Conservation (phyloP, 2,113 vertebrate genomes). For the Sander vitreus region DNA sequence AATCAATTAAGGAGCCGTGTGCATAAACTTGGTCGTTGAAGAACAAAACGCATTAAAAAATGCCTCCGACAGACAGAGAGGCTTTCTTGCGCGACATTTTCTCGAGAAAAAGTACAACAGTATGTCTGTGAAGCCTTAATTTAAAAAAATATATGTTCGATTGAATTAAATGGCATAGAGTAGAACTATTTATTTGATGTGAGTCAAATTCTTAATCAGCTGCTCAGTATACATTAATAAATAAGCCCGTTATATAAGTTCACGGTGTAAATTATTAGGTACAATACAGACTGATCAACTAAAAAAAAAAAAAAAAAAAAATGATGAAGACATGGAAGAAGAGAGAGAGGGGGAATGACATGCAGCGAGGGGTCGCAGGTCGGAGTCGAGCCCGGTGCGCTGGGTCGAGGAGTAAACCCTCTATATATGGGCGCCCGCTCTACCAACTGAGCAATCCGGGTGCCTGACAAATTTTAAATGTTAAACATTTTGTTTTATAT, state of each 20-base stretch:
- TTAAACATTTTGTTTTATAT: not conserved
- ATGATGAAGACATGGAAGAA: no score
- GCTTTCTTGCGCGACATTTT: no score
- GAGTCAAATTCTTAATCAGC: not conserved
- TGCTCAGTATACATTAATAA: not conserved
- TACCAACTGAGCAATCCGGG: no score
- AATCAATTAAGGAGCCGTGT: constrained; percentile 41
- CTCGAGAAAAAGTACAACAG: not conserved
- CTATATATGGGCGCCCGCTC: no score
- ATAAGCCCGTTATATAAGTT: not conserved
- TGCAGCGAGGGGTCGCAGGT: no score
- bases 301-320: no score
- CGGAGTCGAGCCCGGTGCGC: no score
- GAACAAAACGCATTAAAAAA: constrained; percentile 17
- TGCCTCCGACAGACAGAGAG: not conserved
- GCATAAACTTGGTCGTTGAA: constrained; percentile 18
- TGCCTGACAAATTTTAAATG: not conserved
- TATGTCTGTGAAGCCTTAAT: not conserved
- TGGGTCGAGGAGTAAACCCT: no score
- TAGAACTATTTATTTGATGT: not conserved
- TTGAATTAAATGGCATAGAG: not conserved
- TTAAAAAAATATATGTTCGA: not conserved
- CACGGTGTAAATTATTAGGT: not conserved
- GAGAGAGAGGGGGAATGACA: no score
- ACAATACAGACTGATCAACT: not conserved